Evolutionary conservation across 2,113 vertebrate genomes (phyloP).

Genomic region (Pelvicachromis taeniatus): DNA sequence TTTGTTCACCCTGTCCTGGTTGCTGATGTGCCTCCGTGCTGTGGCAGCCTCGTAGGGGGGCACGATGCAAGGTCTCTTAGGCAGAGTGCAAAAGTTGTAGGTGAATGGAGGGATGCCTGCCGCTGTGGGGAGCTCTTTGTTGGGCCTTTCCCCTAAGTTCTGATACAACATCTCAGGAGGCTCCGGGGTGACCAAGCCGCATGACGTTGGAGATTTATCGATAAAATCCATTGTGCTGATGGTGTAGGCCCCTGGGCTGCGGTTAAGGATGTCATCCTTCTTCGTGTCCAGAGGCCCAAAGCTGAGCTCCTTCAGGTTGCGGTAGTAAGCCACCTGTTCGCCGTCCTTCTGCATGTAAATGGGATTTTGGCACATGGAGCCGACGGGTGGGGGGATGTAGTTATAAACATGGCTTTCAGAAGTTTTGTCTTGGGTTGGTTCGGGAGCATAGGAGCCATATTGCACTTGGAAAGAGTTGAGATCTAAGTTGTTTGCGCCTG

Average conservation of each 20-base stretch:
- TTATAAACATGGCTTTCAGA: constrained; percentile 92
- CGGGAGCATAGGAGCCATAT: constrained; percentile 87
- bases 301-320: constrained; percentile 89
- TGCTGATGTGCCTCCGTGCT: constrained; percentile 77
- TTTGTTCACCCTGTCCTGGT: constrained; percentile 92
- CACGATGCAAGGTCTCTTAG: constrained; percentile 88
- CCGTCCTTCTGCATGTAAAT: constrained; percentile 97
- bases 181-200: constrained; percentile 61
- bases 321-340: constrained; percentile 88
- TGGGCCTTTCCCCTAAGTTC: constrained; percentile 87
- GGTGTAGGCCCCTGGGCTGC: constrained; percentile 82
- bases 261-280: constrained; percentile 79
- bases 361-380: constrained; percentile 98
- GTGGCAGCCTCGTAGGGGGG: constrained; percentile 84
- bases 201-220: constrained; percentile 76
- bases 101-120: constrained; percentile 76
- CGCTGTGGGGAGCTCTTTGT: constrained; percentile 85
- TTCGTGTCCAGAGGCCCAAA: constrained; percentile 81
- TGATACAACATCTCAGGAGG: constrained; percentile 91
- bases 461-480: constrained; percentile 93
- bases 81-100: constrained; percentile 98
- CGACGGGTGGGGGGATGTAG: constrained; percentile 89
- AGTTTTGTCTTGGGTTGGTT: constrained; percentile 79
- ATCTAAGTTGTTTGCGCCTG: constrained; percentile 84
- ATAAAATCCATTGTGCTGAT: constrained; percentile 90